Percentiles rank a stretch among this genome's conserved stretches.
phyloP scores from a whole-genome alignment of 2,888 invertebrate species.

The Drepanosiphum platanoidis region DNA sequence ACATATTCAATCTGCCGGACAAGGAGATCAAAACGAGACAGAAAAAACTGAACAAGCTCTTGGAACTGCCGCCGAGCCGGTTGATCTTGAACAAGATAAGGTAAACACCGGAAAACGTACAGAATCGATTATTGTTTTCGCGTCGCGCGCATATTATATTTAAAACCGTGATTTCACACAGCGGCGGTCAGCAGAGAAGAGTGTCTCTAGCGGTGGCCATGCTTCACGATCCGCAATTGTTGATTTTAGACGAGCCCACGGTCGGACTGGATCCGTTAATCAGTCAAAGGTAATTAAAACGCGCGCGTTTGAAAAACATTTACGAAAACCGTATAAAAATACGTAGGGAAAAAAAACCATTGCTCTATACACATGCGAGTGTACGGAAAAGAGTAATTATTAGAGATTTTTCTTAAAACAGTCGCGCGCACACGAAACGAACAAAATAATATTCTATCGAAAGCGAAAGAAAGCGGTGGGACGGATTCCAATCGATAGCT shows the following conservation, averaged over 20 bases:
- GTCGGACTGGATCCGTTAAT: constrained; percentile 91
- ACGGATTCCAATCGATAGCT: no score
- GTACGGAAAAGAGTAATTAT: no score
- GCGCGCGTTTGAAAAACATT: no score
- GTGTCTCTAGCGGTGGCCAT: constrained; percentile 90
- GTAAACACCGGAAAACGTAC: constrained; percentile 60
- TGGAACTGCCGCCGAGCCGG: constrained; percentile 64
- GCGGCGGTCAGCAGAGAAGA: constrained; percentile 88
- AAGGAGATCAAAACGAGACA: constrained; percentile 64
- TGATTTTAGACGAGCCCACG: constrained; percentile 92
- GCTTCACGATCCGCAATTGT: constrained; percentile 86
- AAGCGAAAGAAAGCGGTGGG: no score
- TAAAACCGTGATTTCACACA: constrained; percentile 64
- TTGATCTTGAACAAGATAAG: constrained; percentile 65
- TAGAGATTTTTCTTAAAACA: no score
- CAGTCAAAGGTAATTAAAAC: constrained; percentile 77
- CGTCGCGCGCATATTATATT: no score
- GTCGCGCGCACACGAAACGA: no score
- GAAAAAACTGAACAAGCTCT: constrained; percentile 64
- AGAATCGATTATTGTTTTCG: neutral
- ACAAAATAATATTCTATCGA: no score
- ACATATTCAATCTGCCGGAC: constrained; percentile 64
- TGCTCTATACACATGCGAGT: no score
- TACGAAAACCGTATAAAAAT: no score
- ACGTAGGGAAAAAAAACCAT: no score